phyloP scores from a whole-genome alignment of 1,140 invertebrate genomes.

The Carposina sasakii region DNA sequence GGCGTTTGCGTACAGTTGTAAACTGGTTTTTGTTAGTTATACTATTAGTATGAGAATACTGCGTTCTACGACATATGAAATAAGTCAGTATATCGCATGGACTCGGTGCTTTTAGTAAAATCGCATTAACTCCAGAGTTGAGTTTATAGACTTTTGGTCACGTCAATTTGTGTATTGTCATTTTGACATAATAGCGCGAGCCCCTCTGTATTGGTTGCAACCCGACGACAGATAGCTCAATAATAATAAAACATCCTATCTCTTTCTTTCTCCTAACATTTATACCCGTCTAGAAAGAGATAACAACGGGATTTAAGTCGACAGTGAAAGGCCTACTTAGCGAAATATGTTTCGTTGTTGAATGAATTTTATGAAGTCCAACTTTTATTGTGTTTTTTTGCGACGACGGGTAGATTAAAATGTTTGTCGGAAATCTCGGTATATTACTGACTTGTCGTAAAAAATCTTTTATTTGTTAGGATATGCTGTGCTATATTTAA shows the following conservation, averaged over 20 bases:
- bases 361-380: constrained; percentile 59
- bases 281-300: constrained; percentile 20
- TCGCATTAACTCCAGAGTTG: constrained; percentile 64
- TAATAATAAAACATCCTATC: constrained; percentile 43
- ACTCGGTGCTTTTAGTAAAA: no score
- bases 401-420: no score
- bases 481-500: no score
- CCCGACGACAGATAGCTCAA: constrained; percentile 53
- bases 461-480: no score
- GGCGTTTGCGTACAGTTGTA: no score
- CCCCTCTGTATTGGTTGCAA: constrained; percentile 63
- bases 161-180: constrained; percentile 70
- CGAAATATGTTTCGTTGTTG: constrained; percentile 54
- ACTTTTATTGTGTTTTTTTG: no score
- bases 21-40: no score
- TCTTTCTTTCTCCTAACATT: constrained; percentile 24
- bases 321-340: constrained; percentile 55
- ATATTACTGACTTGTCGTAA: no score
- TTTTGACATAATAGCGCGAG: constrained; percentile 68
- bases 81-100: no score
- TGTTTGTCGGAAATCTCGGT: no score
- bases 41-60: no score
- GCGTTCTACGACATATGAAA: no score
- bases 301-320: constrained; percentile 21
- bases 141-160: constrained; percentile 66